Conservation (phyloP, 2,113 vertebrate species). For the Tonatia bakeri region DNA sequence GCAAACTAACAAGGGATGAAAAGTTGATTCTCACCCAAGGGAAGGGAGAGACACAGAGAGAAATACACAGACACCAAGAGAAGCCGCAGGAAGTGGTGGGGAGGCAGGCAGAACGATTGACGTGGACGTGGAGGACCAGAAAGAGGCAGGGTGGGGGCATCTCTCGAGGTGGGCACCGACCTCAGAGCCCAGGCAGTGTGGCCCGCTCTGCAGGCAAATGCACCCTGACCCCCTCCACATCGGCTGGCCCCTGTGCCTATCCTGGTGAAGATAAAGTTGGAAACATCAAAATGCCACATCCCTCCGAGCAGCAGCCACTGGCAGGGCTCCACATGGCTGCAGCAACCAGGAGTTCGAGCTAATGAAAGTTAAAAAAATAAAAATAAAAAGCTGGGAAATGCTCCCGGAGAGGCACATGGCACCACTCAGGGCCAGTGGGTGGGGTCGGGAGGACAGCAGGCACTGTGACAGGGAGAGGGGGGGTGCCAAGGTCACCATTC, state of each 20-base stretch:
- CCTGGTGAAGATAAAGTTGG: constrained; percentile 47
- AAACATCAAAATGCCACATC: constrained; percentile 59
- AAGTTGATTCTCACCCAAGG: neutral
- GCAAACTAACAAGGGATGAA: neutral
- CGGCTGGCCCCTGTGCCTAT: neutral
- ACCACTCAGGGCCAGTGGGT: neutral
- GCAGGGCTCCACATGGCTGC: constrained; percentile 55
- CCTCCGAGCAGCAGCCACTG: constrained; percentile 42
- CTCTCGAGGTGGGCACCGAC: rapidly evolving
- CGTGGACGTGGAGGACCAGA: neutral
- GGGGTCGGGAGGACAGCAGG: neutral
- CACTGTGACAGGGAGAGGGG: neutral
- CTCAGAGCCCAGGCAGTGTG: neutral
- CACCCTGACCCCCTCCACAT: neutral
- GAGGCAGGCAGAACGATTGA: neutral
- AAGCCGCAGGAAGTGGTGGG: neutral
- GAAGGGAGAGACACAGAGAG: neutral
- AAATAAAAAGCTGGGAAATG: constrained; percentile 50
- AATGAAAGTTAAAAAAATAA: constrained; percentile 59
- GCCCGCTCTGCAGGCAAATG: neutral
- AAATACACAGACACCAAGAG: neutral
- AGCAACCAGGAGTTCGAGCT: constrained; percentile 59
- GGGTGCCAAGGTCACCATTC: neutral
- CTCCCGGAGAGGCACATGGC: constrained; percentile 54
- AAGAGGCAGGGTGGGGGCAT: too few species aligned